phyloP scores from a whole-genome alignment of 2,113 vertebrate species.

The Ifrita kowaldi region DNA sequence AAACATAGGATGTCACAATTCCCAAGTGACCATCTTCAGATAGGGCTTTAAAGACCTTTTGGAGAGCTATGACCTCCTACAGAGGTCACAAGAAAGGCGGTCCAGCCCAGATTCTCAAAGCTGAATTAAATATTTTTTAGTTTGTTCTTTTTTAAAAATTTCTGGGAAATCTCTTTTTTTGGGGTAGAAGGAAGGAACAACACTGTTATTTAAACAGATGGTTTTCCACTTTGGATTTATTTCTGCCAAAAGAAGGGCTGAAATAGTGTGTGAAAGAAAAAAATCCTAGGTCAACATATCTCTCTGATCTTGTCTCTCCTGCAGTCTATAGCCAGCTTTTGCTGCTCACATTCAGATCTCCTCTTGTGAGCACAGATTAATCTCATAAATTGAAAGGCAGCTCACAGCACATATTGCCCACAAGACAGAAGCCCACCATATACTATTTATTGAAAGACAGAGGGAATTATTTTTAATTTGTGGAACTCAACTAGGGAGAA shows the following conservation, averaged over 20 bases:
- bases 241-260: neutral
- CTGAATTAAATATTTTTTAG: neutral
- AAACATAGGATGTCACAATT: neutral
- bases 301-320: neutral
- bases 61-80: neutral
- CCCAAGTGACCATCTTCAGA: neutral
- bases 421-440: neutral
- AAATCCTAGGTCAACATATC: neutral
- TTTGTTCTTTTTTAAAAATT: neutral
- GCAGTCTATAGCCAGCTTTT: neutral
- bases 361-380: constrained; percentile 15
- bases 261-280: neutral
- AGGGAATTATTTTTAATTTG: constrained; percentile 50
- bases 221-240: neutral
- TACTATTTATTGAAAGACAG: neutral
- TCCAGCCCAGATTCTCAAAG: neutral
- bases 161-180: neutral
- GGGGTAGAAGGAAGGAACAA: neutral
- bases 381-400: constrained; percentile 10
- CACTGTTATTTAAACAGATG: neutral
- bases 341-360: neutral
- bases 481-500: constrained; percentile 3
- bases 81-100: neutral
- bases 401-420: neutral
- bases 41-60: neutral